phyloP scores from a whole-genome alignment of 2,888 invertebrate genomes.

The Smittia aterrima region DNA sequence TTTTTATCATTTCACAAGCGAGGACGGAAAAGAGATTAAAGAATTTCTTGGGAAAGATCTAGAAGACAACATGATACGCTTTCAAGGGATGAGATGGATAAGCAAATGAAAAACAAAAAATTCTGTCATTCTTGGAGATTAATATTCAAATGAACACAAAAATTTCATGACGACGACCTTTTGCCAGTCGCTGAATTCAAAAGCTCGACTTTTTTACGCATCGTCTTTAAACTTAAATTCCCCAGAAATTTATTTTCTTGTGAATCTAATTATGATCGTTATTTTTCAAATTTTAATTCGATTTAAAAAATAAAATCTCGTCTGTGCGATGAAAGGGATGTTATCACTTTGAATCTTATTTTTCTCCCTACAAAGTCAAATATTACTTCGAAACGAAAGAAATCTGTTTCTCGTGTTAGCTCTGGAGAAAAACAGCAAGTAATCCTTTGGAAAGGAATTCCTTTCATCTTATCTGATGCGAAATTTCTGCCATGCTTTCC shows the following conservation, averaged over 20 bases:
- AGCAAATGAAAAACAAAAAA: neutral
- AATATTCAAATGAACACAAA: constrained; percentile 19
- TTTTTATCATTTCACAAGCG: neutral
- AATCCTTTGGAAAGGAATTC: constrained; percentile 30
- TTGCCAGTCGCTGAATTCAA: too few relatives aligned
- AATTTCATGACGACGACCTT: too few relatives aligned
- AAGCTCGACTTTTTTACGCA: too few relatives aligned
- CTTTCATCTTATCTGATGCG: constrained; percentile 24
- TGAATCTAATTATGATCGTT: too few relatives aligned
- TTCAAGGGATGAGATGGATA: neutral
- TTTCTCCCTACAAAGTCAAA: constrained; percentile 31
- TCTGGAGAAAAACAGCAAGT: constrained; percentile 6
- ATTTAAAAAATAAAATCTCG: neutral
- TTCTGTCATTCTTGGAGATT: constrained; percentile 12
- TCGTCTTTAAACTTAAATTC: too few relatives aligned
- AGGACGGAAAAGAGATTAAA: neutral
- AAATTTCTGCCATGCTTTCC: neutral
- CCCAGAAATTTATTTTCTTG: too few relatives aligned
- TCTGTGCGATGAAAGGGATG: neutral
- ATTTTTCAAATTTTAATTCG: too few relatives aligned
- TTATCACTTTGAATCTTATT: constrained; percentile 29
- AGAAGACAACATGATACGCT: neutral
- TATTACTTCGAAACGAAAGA: neutral
- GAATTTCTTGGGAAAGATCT: constrained; percentile 1
- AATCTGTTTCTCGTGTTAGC: neutral